Evolutionary conservation across 1,140 invertebrate genomes (phyloP).

Genomic region (Drosophila tani): DNA sequence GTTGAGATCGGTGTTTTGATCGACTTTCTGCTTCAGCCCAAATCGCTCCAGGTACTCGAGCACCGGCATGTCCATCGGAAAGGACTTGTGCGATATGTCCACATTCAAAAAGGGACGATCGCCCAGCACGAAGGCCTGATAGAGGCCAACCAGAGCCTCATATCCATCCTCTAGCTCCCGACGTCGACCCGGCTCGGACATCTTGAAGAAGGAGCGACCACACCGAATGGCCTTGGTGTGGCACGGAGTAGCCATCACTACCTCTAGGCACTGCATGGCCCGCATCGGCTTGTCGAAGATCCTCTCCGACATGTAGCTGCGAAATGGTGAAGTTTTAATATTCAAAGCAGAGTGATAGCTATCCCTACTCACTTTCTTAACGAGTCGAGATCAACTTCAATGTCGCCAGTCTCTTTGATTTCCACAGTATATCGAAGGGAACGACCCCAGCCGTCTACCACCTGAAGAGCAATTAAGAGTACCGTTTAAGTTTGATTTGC

Average conservation of each 20-base stretch:
- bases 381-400: slow-evolving; percentile 86
- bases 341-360: neutral
- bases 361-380: slow-evolving; percentile 84
- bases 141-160: slow-evolving; percentile 90
- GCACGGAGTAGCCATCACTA: slow-evolving; percentile 87
- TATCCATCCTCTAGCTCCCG: slow-evolving; percentile 87
- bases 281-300: slow-evolving; percentile 87
- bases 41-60: slow-evolving; percentile 79
- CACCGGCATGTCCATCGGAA: slow-evolving; percentile 86
- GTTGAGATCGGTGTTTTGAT: neutral
- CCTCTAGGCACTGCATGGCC: slow-evolving; percentile 91
- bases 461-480: slow-evolving; percentile 29
- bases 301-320: slow-evolving; percentile 76
- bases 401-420: slow-evolving; percentile 87
- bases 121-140: slow-evolving; percentile 90
- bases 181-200: slow-evolving; percentile 39
- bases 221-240: slow-evolving; percentile 86
- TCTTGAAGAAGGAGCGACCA: slow-evolving; percentile 85
- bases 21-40: slow-evolving; percentile 6
- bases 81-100: slow-evolving; percentile 90
- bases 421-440: slow-evolving; percentile 86
- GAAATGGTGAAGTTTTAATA: neutral
- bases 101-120: slow-evolving; percentile 90
- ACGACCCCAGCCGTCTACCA: slow-evolving; percentile 52
- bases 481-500: neutral